Conservation (phyloP, 2,113 vertebrate genomes). For the Cyrtonyx montezumae region DNA sequence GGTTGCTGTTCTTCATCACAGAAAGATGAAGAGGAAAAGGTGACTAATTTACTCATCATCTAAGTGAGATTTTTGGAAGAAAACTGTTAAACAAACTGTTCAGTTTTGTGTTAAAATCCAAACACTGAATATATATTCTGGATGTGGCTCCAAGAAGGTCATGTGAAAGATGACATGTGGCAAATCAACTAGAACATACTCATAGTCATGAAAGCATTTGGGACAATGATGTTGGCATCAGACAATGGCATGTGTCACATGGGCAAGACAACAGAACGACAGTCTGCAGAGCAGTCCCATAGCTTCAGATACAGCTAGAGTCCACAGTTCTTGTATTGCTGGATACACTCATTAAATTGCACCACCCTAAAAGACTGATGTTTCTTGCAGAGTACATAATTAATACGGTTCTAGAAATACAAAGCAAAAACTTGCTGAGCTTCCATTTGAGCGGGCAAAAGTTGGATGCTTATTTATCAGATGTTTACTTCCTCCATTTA, state of each 20-base stretch:
- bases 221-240: background rate
- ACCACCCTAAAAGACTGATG: background rate
- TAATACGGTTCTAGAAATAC: background rate
- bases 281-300: background rate
- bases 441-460: background rate
- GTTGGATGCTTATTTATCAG: background rate
- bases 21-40: background rate
- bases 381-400: background rate
- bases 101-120: background rate
- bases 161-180: background rate
- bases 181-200: background rate
- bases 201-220: background rate
- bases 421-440: background rate
- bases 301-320: background rate
- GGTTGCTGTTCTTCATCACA: background rate
- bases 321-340: background rate
- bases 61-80: conserved; percentile 6
- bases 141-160: background rate
- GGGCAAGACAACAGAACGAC: background rate
- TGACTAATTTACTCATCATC: background rate
- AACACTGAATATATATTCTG: background rate
- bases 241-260: background rate
- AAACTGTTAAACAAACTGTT: background rate
- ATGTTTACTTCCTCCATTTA: conserved; percentile 21
- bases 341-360: background rate